Evolutionary conservation across 2,113 vertebrate genomes (phyloP).

Genomic region (Mohoua ochrocephala): DNA sequence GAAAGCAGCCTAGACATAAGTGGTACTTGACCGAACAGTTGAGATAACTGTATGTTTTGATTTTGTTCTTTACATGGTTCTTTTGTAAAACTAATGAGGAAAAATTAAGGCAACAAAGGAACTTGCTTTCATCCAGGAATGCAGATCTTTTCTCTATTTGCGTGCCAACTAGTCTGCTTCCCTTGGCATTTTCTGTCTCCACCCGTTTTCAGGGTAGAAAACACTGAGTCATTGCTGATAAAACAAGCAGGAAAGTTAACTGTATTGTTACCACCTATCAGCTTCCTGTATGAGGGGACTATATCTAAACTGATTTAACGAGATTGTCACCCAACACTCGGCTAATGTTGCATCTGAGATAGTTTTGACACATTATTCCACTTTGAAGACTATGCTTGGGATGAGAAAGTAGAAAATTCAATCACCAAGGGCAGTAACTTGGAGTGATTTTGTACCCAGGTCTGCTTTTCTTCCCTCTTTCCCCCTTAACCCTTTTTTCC

Average conservation of each 20-base stretch:
- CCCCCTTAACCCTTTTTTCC: not conserved
- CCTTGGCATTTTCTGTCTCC: not conserved
- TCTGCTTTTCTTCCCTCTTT: not conserved
- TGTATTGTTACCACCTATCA: not conserved
- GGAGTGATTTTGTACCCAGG: not conserved
- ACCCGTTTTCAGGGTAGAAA: not conserved
- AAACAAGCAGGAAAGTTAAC: not conserved
- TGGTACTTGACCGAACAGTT: not conserved
- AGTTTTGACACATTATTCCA: not conserved
- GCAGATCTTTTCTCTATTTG: not conserved
- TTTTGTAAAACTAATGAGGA: not conserved
- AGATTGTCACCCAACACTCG: not conserved
- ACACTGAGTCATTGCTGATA: not conserved
- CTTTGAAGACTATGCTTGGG: not conserved
- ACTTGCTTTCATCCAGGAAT: not conserved
- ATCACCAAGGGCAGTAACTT: not conserved
- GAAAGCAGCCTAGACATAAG: not conserved
- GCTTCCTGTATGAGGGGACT: not conserved
- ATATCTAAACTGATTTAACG: not conserved
- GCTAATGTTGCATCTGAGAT: not conserved
- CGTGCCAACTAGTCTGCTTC: not conserved
- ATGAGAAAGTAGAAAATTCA: not conserved
- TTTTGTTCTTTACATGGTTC: not conserved
- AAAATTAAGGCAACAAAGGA: not conserved
- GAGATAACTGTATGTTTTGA: not conserved